A percentile compares a stretch with the other conserved stretches of the same genome.
These are phyloP conservation scores for Phrynocephalus forsythii DNA, from an alignment of 2,797 vertebrate species.

Conservation along the genomic window DNA sequence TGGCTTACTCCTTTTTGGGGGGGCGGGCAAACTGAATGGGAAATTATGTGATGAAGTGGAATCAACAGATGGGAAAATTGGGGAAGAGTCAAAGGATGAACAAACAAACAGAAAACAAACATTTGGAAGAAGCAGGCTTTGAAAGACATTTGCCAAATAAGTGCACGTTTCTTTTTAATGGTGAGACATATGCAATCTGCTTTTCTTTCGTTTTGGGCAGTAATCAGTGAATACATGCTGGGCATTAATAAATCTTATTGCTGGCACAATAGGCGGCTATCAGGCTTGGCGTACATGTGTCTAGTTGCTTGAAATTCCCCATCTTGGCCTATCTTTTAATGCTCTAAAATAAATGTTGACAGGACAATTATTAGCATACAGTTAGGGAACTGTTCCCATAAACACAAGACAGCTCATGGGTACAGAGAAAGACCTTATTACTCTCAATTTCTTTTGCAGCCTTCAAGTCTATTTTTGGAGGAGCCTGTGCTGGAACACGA, in stretches of 20 bases:
- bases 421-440: neutral
- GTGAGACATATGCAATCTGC: constrained; percentile 77
- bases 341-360: constrained; percentile 41
- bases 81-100: constrained; percentile 60
- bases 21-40: constrained; percentile 72
- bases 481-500: neutral
- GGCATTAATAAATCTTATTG: constrained; percentile 76
- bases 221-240: constrained; percentile 79
- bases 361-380: neutral
- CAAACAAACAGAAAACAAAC: constrained; percentile 62
- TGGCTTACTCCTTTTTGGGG: constrained; percentile 63
- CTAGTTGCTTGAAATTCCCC: constrained; percentile 52
- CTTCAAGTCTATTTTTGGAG: neutral
- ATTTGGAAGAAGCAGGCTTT: constrained; percentile 77
- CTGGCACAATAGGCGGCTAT: constrained; percentile 62
- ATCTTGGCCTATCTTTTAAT: constrained; percentile 19
- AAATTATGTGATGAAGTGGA: constrained; percentile 72
- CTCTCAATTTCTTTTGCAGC: neutral
- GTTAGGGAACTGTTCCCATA: neutral
- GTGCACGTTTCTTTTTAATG: constrained; percentile 55
- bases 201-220: constrained; percentile 77
- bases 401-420: neutral
- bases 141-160: constrained; percentile 79
- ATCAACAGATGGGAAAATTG: constrained; percentile 76
- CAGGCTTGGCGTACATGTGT: constrained; percentile 59